Base-by-base conservation (phyloP, 1,140 invertebrate genomes). In the Cepaea nemoralis region DNA sequence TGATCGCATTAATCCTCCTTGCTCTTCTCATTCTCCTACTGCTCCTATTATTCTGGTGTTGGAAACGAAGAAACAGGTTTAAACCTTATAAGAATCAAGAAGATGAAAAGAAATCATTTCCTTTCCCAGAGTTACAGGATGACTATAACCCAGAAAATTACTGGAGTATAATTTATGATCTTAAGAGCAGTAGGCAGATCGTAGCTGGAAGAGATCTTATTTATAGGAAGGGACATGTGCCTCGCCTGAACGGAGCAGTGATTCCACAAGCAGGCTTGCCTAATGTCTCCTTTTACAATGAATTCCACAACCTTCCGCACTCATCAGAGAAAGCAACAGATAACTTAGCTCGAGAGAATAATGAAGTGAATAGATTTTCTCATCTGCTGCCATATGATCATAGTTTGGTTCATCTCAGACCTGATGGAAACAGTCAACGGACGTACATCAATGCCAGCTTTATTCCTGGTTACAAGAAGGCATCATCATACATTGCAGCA, bases 391-490 rank as follows among this genome's bases (percentile, higher is more conserved):
- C 91, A 0, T 91, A 91, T 80, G 91, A 91, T 74, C 89, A 91
- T 71, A 89, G 85, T 24, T 66, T 88, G 22, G 89, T 91, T 0
- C 74, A 86, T 19, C 81, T 90, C 22, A 55, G 80, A 12, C 81
- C 81, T 1, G 86, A 87, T 74, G 69, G 59, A 12, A 85, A 85
- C 59, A 85, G 83, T 1, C 92, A 90, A 87, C 90, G 92, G 83
- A 97, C 99, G 90, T 99, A 99, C 88, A 99, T 99, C 83, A 99
- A 99, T 92, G 97, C 98, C 27, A 99, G 86, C 82, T 90, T 86
- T 82, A 85, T 91, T 10, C 82, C 87, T 35, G 88, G 88, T 2
- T 90, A 86, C 83, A 84, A 87, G 48, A 85, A 85, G 48, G 77
- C 83, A 22, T 63, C 40, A 3, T 42, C 67, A 0, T 91, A 91